Evolutionary conservation across 1,140 invertebrate species (phyloP), one percentile per base, ranked within the genome.

Genomic region (Pollicipes pollicipes): DNA sequence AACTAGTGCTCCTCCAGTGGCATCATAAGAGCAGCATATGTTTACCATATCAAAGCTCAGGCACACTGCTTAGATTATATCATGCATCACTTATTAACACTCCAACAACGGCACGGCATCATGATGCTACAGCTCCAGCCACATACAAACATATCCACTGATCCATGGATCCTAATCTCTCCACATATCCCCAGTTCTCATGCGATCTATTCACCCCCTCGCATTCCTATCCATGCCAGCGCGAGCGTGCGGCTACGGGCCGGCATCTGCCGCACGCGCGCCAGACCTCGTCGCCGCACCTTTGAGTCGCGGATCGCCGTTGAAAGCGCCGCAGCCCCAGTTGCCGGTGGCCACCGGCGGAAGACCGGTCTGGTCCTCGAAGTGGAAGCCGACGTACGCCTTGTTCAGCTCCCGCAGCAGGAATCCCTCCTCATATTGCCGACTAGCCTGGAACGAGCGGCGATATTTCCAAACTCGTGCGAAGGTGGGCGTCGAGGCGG

Each of bases 251-350:
- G 21, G 45, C 45, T 10, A n/a, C n/a, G n/a, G n/a, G n/a, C n/a
- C n/a, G n/a, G n/a, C n/a, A n/a, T n/a, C n/a, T n/a, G n/a, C n/a
- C n/a, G n/a, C n/a, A n/a, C n/a, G n/a, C n/a, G n/a, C n/a, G n/a
- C n/a, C n/a, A n/a, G n/a, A n/a, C n/a, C n/a, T n/a, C n/a, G n/a
- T n/a, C n/a, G 10, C 13, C 45, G 10, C 17, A 58, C 86, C 84
- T 84, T 99, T 99, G 0, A 98, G 79, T 58, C 87, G 81, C 1
- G 89, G 84, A 78, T 95, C 88, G 6, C 96, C 95, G 10, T 86
- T 84, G 79, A 95, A 98, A 4, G 90, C 95, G 1, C 96, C 96
- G 82, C 96, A 98, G 6, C 96, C 96, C 96, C 96, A 99, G 81
- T 98, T 98, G 35, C 96, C 96, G 0, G 95, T 96, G 4, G 94